These are phyloP conservation scores for Paralichthys olivaceus DNA, from an alignment of 2,113 vertebrate species.

Conservation along the genomic window DNA sequence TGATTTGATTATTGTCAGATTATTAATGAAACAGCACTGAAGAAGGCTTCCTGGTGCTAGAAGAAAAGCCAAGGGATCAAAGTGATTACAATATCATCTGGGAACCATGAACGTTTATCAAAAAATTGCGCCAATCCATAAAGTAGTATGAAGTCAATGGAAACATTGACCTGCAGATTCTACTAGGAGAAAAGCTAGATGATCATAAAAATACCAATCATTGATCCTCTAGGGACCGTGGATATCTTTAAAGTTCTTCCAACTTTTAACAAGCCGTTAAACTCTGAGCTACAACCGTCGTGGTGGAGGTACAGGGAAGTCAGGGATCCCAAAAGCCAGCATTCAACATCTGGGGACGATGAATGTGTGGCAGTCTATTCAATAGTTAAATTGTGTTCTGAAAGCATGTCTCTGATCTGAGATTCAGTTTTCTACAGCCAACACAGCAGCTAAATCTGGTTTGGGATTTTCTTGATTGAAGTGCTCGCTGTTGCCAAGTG, in stretches of 20 bases:
- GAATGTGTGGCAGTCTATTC: not conserved
- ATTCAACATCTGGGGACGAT: not conserved
- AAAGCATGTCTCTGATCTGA: not conserved
- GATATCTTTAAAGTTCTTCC: not conserved
- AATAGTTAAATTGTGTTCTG: not conserved
- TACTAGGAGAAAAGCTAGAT: not conserved
- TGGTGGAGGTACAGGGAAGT: not conserved
- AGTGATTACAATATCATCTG: no score
- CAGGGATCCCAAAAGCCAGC: not conserved
- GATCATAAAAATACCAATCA: no score
- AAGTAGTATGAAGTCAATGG: no score
- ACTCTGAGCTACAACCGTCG: not conserved
- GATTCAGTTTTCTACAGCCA: slow-evolving; percentile 31
- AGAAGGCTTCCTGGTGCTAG: no score
- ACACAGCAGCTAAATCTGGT: slow-evolving; percentile 33
- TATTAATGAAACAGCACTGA: no score
- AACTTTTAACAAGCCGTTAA: not conserved
- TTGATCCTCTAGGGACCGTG: not conserved
- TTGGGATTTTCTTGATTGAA: slow-evolving; percentile 68
- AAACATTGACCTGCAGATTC: no score
- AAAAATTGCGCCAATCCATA: no score
- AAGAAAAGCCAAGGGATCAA: no score
- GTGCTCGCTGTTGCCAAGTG: slow-evolving; percentile 57
- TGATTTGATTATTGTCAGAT: no score
- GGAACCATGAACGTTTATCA: no score